A percentile compares a stretch with the other conserved stretches of the same genome.
These are phyloP conservation scores for Micromys minutus DNA, from an alignment of 2,113 vertebrate species.

Conservation along the genomic window DNA sequence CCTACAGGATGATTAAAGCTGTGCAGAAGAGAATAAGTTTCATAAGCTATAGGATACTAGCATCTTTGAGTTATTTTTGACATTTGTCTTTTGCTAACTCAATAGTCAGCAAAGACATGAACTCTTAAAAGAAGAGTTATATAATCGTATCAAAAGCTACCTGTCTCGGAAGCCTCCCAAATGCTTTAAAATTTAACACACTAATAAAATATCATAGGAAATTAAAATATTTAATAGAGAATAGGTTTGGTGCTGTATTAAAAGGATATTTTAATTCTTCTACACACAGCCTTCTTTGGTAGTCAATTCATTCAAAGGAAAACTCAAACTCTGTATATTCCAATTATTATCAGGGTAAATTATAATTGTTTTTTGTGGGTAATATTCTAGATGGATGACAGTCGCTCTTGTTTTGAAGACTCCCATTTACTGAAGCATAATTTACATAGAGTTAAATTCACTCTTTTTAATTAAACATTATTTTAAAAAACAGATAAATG, in stretches of 20 bases:
- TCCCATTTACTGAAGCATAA: background rate
- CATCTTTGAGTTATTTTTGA: background rate
- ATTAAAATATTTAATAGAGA: slow-evolving; percentile 25
- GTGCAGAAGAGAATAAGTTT: slow-evolving; percentile 13
- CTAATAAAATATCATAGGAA: background rate
- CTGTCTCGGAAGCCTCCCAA: background rate
- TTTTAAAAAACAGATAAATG: no score
- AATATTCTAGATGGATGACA: background rate
- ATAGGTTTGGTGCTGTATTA: background rate
- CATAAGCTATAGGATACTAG: background rate
- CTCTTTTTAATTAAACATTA: no score
- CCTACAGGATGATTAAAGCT: slow-evolving; percentile 9
- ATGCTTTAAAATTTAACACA: slow-evolving; percentile 25
- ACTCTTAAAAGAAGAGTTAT: slow-evolving; percentile 7
- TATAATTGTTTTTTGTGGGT: background rate
- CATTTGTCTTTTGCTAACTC: background rate
- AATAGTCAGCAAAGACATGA: background rate
- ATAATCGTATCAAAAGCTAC: background rate
- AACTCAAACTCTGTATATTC: background rate
- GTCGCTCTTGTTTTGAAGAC: background rate
- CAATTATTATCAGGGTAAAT: background rate
- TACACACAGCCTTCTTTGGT: background rate
- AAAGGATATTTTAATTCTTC: slow-evolving; percentile 43
- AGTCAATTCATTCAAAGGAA: background rate
- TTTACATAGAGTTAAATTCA: slow-evolving; percentile 24